Evolutionary conservation across 2,888 invertebrate species (phyloP), one percentile per base, ranked within the genome.

Genomic region (Athalia rosae): DNA sequence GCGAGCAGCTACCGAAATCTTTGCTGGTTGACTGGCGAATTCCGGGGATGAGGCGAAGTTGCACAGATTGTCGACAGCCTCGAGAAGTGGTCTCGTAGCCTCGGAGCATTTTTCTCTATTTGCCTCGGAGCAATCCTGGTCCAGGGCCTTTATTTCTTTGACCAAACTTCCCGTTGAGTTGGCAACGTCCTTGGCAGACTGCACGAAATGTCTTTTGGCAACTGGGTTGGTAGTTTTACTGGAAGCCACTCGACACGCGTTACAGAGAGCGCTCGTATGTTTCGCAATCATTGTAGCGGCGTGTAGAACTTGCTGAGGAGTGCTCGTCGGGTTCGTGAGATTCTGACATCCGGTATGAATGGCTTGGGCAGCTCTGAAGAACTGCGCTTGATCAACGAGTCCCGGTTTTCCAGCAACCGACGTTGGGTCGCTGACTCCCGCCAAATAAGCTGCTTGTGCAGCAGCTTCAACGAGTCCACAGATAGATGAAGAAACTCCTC

Each of bases 101-200:
- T 93, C 91, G 0, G 93, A 93, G 84, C 96, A 96, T 13, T 94
- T 93, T 8, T 93, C 91, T 0, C 95, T 92, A 87, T 95, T 96
- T 47, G 92, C 92, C 82, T 95, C 95, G 11, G 94, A 95, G 84
- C 97, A 97, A 85, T 97, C 95, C 48, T 94, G 93, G 89, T 99
- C 98, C 50, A 95, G 90, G 0, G 94, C 95, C 91, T 99, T 99
- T 85, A 99, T 98, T 89, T 98, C 96, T 89, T 96, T 97, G 28
- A 99, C 99, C 28, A 99, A 93, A 81, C 94, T 94, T 0, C 98
- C 97, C 0, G 99, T 99, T 15, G 97, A 97, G 90, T 97, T 97
- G 71, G 99, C 99, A 2, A 99, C 98, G 86, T 99, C 98, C 89
- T 98, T 98, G 76, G 99, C 99, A 81, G 97, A 96, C 88, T 99